A percentile compares a stretch with the other conserved stretches of the same genome.
Evolutionary conservation across 1,140 invertebrate species (phyloP).

Genomic region (Metaphire vulgaris): DNA sequence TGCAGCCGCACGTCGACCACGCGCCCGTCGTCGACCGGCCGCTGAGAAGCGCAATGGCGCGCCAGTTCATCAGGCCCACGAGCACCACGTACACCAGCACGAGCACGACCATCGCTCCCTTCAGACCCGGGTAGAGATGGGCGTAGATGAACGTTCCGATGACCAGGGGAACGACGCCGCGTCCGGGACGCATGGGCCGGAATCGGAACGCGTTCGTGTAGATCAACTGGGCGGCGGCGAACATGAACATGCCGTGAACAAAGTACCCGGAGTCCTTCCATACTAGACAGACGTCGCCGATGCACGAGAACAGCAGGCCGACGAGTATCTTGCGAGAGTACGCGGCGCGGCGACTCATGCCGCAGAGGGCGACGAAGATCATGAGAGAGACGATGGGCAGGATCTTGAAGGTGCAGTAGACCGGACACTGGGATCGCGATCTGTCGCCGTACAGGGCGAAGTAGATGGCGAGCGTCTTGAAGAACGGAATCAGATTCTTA

Average conservation of each 20-base stretch:
- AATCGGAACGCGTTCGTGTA: conserved; percentile 79
- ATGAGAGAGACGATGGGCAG: conserved; percentile 76
- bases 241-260: conserved; percentile 70
- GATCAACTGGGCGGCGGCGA: conserved; percentile 68
- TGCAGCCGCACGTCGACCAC: conserved; percentile 64
- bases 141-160: conserved; percentile 38
- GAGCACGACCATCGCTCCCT: conserved; percentile 35
- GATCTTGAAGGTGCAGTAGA: conserved; percentile 73
- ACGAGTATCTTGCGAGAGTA: conserved; percentile 66
- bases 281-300: conserved; percentile 75
- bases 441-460: conserved; percentile 65
- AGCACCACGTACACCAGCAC: conserved; percentile 67
- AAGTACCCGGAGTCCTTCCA: conserved; percentile 62
- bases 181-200: conserved; percentile 61
- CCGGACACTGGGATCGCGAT: conserved; percentile 48
- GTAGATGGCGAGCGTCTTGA: conserved; percentile 76
- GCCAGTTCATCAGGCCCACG: conserved; percentile 73
- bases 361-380: conserved; percentile 72
- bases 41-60: conserved; percentile 67
- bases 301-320: conserved; percentile 71
- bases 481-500: conserved; percentile 75
- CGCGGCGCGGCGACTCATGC: conserved; percentile 66
- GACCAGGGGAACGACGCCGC: conserved; percentile 52
- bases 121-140: conserved; percentile 38
- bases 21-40: conserved; percentile 61